Base-by-base conservation (phyloP, 2,113 vertebrate species). In the Anseranas semipalmata region DNA sequence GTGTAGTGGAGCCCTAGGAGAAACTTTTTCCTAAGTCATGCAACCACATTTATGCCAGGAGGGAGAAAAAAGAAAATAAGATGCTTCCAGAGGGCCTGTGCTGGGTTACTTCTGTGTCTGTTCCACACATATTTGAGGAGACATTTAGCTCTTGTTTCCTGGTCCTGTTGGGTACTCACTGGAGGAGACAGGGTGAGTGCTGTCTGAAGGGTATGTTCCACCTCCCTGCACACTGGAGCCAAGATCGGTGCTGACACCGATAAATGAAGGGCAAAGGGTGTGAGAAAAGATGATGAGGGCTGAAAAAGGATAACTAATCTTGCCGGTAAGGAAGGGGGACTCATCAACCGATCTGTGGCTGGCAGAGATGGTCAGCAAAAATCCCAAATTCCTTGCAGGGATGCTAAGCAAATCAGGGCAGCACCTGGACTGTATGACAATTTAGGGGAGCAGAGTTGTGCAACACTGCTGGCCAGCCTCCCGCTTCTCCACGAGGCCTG, bases 1-100 rank as follows among this genome's bases (percentile, higher is more conserved):
- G n/a, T 32, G 20, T 33, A 15, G 33, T 0, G 1, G 17, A 6
- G 9, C 4, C 20, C 6, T 19, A 53, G 20, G 35, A 70, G 16
- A 30, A 43, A 12, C 27, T 52, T 52, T 45, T 13, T 25, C 20
- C 24, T 25, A 24, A 12, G 24, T n/a, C 19, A 8, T 46, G 10
- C 45, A 22, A 35, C 20, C 21, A n/a, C 28, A 6, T 37, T 39
- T 16, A 15, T 33, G n/a, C 25, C 28, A 39, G 16, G 43, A 70
- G 27, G 19, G 24, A 7, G 9, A 35, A 35, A 56, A 41, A 41
- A 19, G 12, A 8, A 33, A 81, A 58, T 30, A 16, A 21, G 30
- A n/a, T 41, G 28, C 65, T 60, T 70, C 8, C 30, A 41, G 35
- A 22, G 35, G 14, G 22, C 14, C 10, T 27, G 43, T n/a, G 56